Base-by-base conservation (phyloP, 2,797 vertebrate species). In the Saxicola maurus region DNA sequence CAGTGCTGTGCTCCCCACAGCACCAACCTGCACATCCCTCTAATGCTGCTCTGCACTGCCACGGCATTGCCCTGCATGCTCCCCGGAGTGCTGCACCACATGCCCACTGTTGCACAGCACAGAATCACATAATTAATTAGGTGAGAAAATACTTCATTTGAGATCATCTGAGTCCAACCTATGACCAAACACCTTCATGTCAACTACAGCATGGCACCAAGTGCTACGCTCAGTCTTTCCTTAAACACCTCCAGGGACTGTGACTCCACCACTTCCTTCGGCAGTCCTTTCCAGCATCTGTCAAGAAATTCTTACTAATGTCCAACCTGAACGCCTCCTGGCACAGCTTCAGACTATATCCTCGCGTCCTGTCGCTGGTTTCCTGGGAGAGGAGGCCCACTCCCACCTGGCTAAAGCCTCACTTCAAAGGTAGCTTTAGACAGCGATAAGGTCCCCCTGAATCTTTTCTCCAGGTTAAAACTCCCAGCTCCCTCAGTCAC, bases 1-100 rank as follows among this genome's bases (percentile, higher is more conserved):
- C 19, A 8, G 33, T 4, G 60, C 76, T 30, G 10, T 17, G 9
- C 4, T 6, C 37, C 10, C 24, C 37, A 6, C 0, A 1, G 67
- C 55, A 48, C 42, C 0, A 4, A 15, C 9, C 60, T 24, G 28
- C 46, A 80, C 7, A 28, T 20, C n/a, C 27, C 19, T 46, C 35
- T n/a, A 48, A n/a, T 40, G 20, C 27, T 46, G 30, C 33, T 60
- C 33, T 61, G 30, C 48, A 53, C 30, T 53, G 48, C 55, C 31
- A 17, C 25, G 53, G 30, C 60, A 66, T 17, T 40, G 45, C 31
- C 30, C 45, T 65, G 38, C 0, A 0, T 30, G 45, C 51, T 72
- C 20, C 24, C 17, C 1, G 0, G 14, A 2, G 17, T 38, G 60
- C 40, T 37, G 56, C 4, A 6, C 12, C n/a, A n/a, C 18, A 23